A percentile compares a stretch with the other conserved stretches of the same genome.
phyloP scores from a whole-genome alignment of 2,797 vertebrate genomes.

The Capromys pilorides region DNA sequence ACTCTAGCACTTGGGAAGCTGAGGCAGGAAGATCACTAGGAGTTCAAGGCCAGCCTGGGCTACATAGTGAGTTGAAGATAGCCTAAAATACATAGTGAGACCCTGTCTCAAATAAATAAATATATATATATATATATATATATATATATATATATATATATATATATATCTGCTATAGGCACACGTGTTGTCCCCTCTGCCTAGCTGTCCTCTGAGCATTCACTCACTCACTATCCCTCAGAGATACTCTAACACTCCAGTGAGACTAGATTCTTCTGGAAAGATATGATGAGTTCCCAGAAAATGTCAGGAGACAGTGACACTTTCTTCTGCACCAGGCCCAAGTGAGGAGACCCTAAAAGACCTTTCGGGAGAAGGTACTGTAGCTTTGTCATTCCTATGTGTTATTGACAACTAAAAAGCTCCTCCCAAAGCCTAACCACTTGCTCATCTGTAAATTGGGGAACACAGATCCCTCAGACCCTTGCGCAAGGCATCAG shows the following conservation, averaged over 20 bases:
- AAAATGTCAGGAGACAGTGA: background rate
- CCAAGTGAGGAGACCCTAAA: background rate
- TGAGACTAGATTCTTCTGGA: background rate
- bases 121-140: too few species aligned
- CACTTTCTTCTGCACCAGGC: background rate
- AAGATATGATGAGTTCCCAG: background rate
- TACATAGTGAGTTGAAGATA: background rate
- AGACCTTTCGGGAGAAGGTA: background rate
- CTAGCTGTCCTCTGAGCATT: background rate
- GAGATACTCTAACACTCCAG: background rate
- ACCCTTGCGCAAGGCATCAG: background rate
- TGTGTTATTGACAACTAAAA: background rate
- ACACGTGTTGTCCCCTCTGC: fast-evolving
- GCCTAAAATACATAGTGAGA: background rate
- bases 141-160: too few species aligned
- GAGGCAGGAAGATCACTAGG: background rate
- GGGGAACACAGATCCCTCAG: background rate
- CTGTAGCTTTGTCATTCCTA: background rate
- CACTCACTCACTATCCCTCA: background rate
- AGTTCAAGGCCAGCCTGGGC: background rate
- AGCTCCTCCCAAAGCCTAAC: background rate
- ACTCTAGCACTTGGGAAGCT: background rate
- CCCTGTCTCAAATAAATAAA: background rate
- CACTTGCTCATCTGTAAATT: background rate
- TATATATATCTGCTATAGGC: background rate